Conservation (phyloP, 2,113 vertebrate genomes). For the Neomonachus schauinslandi region DNA sequence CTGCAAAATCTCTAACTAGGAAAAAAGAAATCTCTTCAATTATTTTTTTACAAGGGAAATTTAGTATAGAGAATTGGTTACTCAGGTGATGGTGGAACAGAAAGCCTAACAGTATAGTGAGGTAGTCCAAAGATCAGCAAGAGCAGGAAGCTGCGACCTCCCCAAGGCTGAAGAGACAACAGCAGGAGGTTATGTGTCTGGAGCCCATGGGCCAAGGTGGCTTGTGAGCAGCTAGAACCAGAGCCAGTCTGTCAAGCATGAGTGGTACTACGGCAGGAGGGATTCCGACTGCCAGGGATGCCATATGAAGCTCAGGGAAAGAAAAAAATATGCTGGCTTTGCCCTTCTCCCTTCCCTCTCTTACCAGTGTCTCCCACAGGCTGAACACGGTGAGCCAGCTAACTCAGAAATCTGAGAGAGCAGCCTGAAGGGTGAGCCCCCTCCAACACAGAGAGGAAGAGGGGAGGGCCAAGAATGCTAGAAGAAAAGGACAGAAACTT, state of each 20-base stretch:
- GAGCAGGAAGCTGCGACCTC: neutral
- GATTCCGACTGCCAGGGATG: neutral
- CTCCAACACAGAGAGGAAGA: neutral
- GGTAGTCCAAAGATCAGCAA: neutral
- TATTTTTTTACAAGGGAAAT: neutral
- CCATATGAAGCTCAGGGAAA: neutral
- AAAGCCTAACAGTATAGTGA: neutral
- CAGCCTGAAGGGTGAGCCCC: neutral
- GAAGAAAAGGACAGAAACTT: neutral
- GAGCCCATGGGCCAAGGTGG: neutral
- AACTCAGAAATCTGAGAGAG: neutral
- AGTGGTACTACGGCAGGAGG: neutral
- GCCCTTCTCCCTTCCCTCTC: neutral
- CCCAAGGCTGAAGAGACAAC: neutral
- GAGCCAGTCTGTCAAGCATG: neutral
- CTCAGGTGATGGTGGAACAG: neutral
- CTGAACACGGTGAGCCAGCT: neutral
- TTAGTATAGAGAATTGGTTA: neutral
- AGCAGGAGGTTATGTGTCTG: neutral
- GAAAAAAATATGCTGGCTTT: neutral
- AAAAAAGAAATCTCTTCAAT: slow-evolving; percentile 26
- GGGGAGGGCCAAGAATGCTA: no score
- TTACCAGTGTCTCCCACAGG: neutral
- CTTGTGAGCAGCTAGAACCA: neutral
- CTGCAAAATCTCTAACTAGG: neutral